Evolutionary conservation across 2,797 vertebrate genomes (phyloP).

Genomic region (Enteromius paludinosus): DNA sequence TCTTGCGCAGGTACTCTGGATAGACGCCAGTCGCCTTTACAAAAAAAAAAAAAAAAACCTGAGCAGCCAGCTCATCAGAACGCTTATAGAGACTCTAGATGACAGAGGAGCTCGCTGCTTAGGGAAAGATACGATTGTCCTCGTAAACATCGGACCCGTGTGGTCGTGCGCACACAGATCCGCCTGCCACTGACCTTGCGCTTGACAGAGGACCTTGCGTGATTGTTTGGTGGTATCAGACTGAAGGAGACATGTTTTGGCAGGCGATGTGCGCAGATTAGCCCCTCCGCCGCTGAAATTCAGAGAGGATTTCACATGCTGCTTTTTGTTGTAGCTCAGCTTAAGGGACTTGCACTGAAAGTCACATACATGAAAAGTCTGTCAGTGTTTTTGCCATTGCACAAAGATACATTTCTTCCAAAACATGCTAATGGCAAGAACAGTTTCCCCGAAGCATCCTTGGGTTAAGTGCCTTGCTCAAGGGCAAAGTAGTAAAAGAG

Average conservation of each 20-base stretch:
- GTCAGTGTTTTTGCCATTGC: background rate
- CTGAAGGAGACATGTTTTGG: constrained; percentile 1
- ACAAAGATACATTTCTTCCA: background rate
- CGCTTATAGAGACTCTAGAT: constrained; percentile 4
- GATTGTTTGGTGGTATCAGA: constrained; percentile 28
- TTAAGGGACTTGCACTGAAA: background rate
- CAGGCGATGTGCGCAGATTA: background rate
- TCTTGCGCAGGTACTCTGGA: constrained; percentile 12
- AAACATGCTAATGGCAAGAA: background rate
- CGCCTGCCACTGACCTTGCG: constrained; percentile 32
- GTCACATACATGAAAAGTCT: background rate
- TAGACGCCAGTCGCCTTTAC: constrained; percentile 11
- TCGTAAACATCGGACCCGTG: constrained; percentile 48
- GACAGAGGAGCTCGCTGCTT: constrained; percentile 44
- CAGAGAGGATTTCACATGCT: background rate
- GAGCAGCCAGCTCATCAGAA: constrained; percentile 35
- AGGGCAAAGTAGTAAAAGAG: constrained; percentile 24
- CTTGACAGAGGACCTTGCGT: constrained; percentile 17
- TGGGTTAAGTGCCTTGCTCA: constrained; percentile 26
- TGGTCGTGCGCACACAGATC: background rate
- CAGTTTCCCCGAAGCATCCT: constrained; percentile 14
- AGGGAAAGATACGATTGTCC: constrained; percentile 63
- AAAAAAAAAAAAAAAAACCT: background rate
- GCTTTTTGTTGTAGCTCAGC: background rate
- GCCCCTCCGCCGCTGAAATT: background rate